Percentiles rank a stretch among this genome's conserved stretches.
phyloP scores from a whole-genome alignment of 2,888 invertebrate species.

The Tetramorium bicarinatum region DNA sequence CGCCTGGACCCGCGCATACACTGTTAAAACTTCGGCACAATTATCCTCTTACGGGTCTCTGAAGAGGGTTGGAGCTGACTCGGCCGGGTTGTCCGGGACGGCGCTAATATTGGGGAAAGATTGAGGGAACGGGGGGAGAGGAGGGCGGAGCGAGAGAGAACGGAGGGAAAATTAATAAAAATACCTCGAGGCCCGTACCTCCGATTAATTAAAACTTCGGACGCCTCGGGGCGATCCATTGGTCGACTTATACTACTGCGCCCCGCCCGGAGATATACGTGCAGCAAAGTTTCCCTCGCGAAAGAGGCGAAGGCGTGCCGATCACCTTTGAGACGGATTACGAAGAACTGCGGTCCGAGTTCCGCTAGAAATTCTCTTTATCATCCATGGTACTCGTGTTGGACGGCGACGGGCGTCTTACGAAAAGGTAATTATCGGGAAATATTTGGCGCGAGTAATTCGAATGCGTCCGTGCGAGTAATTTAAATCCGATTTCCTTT shows the following conservation, averaged over 20 bases:
- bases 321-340: constrained; percentile 57
- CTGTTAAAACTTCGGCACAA: constrained; percentile 63
- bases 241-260: constrained; percentile 46
- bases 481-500: constrained; percentile 51
- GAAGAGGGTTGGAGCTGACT: constrained; percentile 35
- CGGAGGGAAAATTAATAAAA: constrained; percentile 66
- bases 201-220: constrained; percentile 73
- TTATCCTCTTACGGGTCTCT: constrained; percentile 46
- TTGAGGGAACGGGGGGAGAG: neutral
- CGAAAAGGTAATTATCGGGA: constrained; percentile 57
- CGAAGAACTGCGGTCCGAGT: constrained; percentile 54
- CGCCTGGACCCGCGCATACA: constrained; percentile 16
- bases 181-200: constrained; percentile 53
- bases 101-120: neutral
- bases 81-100: constrained; percentile 22
- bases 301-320: constrained; percentile 44
- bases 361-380: constrained; percentile 51
- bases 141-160: neutral
- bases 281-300: constrained; percentile 42
- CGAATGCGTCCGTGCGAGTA: constrained; percentile 55
- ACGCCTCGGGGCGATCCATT: constrained; percentile 56
- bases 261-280: constrained; percentile 39
- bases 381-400: constrained; percentile 22
- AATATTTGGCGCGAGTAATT: constrained; percentile 55
- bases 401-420: constrained; percentile 37